Base-by-base conservation (phyloP, 2,888 invertebrate species). In the Drosophila monieri region DNA sequence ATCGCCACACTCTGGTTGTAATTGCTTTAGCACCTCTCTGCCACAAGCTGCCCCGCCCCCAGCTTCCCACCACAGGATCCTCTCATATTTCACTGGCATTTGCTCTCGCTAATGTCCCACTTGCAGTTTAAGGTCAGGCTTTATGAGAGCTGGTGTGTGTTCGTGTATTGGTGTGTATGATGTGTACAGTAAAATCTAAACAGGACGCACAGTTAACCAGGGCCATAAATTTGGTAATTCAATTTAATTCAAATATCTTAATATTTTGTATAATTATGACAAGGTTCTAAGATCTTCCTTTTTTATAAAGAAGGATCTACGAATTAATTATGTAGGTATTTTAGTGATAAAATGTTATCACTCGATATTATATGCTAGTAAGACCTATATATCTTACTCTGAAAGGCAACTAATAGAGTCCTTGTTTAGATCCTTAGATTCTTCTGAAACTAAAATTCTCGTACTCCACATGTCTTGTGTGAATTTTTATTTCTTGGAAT, bases 31-130 rank as follows among this genome's bases (percentile, higher is more conserved):
- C 69, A 69, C 72, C 72, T 68, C 62, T 52, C 62, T 32, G 23
- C 35, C 43, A 25, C 35, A 44, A 41, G 37, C 35, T 25, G 1
- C n/a, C 6, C 15, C 62, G n/a, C 14, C 35, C 21, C 32, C 5
- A 6, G 6, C 21, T 66, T 9, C 23, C 27, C 60, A 43, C 72
- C 64, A 71, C 35, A 53, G 52, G 41, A 64, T 66, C 62, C 68
- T 80, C 81, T 84, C 78, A 78, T 78, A 84, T 84, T 78, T 80
- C 84, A 77, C 78, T 67, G 78, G 67, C 67, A 53, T 64, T 65
- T 67, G 54, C 67, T 84, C 78, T 60, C 85, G 78, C 85, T 78
- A 80, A 84, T 78, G 78, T 84, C 49, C 76, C 81, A 77, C 64
- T 65, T 78, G 83, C 83, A 77, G 69, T 77, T 79, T 83, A 66